Evolutionary conservation across 2,797 vertebrate species (phyloP), one percentile per base, ranked within the genome.

Genomic region (Agapornis canus): DNA sequence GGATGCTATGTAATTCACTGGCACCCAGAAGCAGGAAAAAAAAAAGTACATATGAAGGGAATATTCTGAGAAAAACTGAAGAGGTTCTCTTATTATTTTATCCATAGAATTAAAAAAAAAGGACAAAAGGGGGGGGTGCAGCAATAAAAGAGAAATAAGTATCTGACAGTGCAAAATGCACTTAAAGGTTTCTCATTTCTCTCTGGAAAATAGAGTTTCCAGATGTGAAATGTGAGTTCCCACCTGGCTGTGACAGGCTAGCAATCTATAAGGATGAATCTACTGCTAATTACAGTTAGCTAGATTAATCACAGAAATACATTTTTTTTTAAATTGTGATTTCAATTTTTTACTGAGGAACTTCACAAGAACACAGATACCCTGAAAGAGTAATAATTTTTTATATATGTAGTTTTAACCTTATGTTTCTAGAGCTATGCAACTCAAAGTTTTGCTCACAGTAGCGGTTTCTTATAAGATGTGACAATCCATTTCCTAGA

Each of bases 391-490:
- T 52, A 48, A 23, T 17, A 21, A 5, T 54, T 39, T 9, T 35
- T 31, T 23, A 42, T 8, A 47, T 11, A 40, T 4, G 10, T 3
- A 31, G 6, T 54, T 47, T 21, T 3, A 71, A 19, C 37, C 57
- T 29, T 13, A 56, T 26, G 6, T 17, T 43, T 10, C 7, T 39
- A 43, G 27, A 13, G 15, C 57, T 65, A 48, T 0, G 0, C 40
- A 49, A 47, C 26, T 40, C 10, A 56, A 52, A 75, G 17, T 2
- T 54, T 35, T 40, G 15, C 25, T 48, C 45, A 59, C 20, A 9
- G 9, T 31, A 9, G 9, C 11, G 42, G 23, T 80, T 80, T 80
- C 35, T 72, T 14, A 4, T 18, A 54, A 40, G 12, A 48, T 5
- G 27, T 1, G 1, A 23, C 19, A n/a, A 19, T 11, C 3, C 21